A percentile compares a stretch with the other conserved stretches of the same genome.
phyloP scores from a whole-genome alignment of 2,113 vertebrate species.

The Hipposideros armiger region DNA sequence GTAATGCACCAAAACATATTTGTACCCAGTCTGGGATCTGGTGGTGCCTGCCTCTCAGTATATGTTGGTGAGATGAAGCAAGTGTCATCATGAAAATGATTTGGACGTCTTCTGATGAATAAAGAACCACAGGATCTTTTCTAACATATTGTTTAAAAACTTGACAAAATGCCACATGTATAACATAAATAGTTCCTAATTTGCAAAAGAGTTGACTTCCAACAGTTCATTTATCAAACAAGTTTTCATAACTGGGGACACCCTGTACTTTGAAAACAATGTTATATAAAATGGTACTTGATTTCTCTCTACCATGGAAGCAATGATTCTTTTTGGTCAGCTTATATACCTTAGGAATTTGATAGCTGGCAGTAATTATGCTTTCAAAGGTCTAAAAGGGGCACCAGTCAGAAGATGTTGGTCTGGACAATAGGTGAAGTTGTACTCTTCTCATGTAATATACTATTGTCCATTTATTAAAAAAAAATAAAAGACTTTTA shows the following conservation, averaged over 20 bases:
- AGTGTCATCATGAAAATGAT: slow-evolving; percentile 46
- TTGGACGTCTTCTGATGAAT: slow-evolving; percentile 29
- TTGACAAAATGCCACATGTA: neutral
- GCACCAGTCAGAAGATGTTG: neutral
- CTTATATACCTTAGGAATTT: slow-evolving; percentile 1
- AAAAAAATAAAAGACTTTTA: neutral
- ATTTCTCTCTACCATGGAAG: slow-evolving; percentile 41
- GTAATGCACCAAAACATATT: neutral
- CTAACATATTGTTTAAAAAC: slow-evolving; percentile 37
- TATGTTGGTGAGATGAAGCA: slow-evolving; percentile 13
- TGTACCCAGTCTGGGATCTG: neutral
- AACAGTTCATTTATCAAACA: slow-evolving; percentile 58
- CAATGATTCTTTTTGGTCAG: slow-evolving; percentile 26
- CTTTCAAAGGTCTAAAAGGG: slow-evolving; percentile 12
- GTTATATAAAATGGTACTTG: slow-evolving; percentile 25
- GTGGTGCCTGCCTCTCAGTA: neutral
- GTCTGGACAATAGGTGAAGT: neutral
- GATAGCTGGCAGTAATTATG: neutral
- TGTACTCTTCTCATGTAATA: neutral
- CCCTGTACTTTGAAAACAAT: slow-evolving; percentile 25
- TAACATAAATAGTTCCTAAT: slow-evolving; percentile 44
- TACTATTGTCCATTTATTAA: neutral
- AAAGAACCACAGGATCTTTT: neutral
- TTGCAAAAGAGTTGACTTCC: slow-evolving; percentile 38
- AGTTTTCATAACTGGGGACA: neutral